Conservation (phyloP, 2,113 vertebrate genomes). For the Capreolus pygargus region DNA sequence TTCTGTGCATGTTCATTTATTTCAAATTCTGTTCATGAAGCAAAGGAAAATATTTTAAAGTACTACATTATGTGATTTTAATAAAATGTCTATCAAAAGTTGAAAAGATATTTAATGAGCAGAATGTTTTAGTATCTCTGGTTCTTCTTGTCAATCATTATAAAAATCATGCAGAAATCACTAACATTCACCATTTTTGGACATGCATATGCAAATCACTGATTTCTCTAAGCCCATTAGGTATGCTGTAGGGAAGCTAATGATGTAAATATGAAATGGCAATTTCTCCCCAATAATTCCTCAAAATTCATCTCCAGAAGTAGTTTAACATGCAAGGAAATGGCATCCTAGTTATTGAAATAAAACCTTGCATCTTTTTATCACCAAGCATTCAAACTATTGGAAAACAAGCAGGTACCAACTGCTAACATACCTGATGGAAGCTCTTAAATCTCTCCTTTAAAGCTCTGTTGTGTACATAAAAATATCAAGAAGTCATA, state of each 20-base stretch:
- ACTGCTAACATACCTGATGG: not conserved
- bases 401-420: not conserved
- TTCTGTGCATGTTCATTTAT: not conserved
- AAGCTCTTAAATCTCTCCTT: slow-evolving; percentile 9
- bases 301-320: not conserved
- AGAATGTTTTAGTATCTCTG: slow-evolving; percentile 14
- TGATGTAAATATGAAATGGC: slow-evolving; percentile 25
- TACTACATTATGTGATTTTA: slow-evolving; percentile 31
- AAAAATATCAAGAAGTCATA: slow-evolving; percentile 24
- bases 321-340: not conserved
- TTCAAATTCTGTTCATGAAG: slow-evolving; percentile 28
- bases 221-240: not conserved
- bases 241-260: not conserved
- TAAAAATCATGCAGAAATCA: slow-evolving; percentile 51
- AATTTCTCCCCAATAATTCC: slow-evolving; percentile 7
- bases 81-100: slow-evolving; percentile 24
- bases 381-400: not conserved
- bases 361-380: slow-evolving; percentile 31
- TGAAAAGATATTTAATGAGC: slow-evolving; percentile 35
- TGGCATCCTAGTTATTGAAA: not conserved
- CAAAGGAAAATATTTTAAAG: slow-evolving; percentile 32
- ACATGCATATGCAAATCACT: slow-evolving; percentile 18
- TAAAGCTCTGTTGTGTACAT: not conserved
- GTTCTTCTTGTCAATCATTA: slow-evolving; percentile 39
- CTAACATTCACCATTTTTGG: slow-evolving; percentile 28